Evolutionary conservation across 1,140 invertebrate species (phyloP).

Genomic region (Lycorma delicatula): DNA sequence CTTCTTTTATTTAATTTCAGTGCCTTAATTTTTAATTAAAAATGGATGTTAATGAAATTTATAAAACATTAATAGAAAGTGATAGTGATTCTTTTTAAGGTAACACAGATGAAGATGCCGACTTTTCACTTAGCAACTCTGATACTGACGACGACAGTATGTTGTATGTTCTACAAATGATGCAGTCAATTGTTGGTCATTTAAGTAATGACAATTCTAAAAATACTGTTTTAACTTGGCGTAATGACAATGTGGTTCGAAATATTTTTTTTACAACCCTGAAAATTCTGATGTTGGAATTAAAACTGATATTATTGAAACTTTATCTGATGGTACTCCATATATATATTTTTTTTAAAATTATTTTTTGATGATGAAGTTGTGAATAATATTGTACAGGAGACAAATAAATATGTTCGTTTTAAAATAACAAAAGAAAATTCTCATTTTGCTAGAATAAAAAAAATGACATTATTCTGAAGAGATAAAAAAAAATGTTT

Average conservation of each 20-base stretch:
- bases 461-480: not conserved
- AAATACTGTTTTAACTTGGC: not conserved
- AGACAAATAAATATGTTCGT: not conserved
- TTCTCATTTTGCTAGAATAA: not conserved
- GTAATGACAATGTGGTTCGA: not conserved
- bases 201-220: not conserved
- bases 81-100: not conserved
- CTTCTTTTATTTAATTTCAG: too few species aligned
- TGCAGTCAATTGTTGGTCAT: not conserved
- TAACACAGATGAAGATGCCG: not conserved
- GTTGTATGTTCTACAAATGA: not conserved
- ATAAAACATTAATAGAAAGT: not conserved
- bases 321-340: not conserved
- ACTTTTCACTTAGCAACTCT: not conserved
- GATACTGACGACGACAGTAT: not conserved
- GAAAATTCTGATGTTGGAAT: not conserved
- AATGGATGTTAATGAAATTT: not conserved
- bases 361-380: not conserved
- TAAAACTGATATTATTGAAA: not conserved
- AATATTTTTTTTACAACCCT: not conserved
- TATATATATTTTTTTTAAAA: not conserved
- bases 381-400: not conserved
- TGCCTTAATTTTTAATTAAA: too few species aligned
- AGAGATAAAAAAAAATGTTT: not conserved
- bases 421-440: not conserved